phyloP scores from a whole-genome alignment of 1,140 invertebrate genomes.

The Neodiprion fabricii region DNA sequence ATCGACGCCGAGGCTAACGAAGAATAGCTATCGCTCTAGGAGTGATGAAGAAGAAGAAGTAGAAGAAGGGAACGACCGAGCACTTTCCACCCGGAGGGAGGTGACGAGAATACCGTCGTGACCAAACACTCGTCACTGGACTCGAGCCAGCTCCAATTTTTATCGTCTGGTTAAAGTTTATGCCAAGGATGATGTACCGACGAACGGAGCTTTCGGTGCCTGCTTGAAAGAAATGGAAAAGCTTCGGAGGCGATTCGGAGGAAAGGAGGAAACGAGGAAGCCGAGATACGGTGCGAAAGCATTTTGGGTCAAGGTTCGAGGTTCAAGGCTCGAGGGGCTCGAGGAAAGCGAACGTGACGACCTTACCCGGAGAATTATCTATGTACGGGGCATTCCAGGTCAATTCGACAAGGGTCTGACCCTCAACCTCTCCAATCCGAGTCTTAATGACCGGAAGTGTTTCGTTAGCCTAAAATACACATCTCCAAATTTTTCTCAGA shows the following conservation, averaged over 20 bases:
- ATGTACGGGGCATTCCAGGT: no score
- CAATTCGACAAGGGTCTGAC: no score
- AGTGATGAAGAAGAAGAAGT: background rate
- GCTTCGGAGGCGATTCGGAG: background rate
- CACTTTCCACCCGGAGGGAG: background rate
- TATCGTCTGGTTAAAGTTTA: background rate
- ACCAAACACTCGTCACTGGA: background rate
- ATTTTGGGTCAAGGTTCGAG: background rate
- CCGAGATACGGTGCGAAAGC: no score
- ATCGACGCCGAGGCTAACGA: background rate
- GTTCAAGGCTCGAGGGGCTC: background rate
- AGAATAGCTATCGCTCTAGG: background rate
- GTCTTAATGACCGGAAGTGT: no score
- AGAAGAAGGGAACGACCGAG: no score
- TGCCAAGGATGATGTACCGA: no score
- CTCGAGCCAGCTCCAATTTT: conserved; percentile 4
- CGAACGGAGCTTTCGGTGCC: no score
- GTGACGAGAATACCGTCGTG: background rate
- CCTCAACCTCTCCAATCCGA: no score
- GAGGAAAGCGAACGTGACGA: background rate
- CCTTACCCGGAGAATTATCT: no score
- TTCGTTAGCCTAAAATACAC: no score
- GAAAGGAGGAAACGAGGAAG: no score
- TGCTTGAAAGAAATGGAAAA: background rate
- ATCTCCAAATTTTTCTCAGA: no score